These are phyloP conservation scores for Harpagoxenus sublaevis DNA, from an alignment of 2,888 invertebrate genomes.

Conservation along the genomic window DNA sequence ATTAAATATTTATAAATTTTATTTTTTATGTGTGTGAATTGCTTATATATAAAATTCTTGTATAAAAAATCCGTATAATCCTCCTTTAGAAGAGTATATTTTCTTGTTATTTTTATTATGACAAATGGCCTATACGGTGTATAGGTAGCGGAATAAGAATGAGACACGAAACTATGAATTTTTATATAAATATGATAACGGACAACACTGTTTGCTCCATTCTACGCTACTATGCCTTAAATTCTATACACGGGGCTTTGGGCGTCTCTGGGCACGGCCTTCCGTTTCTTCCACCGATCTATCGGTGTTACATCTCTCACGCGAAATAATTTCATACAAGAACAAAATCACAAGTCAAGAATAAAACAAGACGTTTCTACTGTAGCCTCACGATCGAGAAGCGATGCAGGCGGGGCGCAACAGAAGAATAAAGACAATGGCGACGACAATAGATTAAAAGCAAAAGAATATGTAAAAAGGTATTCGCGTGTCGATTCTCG, in stretches of 20 bases:
- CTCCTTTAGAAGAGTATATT: not conserved
- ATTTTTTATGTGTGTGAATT: not conserved
- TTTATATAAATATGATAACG: not conserved
- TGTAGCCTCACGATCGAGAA: constrained; percentile 51
- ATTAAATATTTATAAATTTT: not conserved
- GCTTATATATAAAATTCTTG: not conserved
- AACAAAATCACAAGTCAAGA: constrained; percentile 60
- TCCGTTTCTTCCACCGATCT: constrained; percentile 64
- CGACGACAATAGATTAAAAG: constrained; percentile 52
- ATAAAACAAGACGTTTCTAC: constrained; percentile 29
- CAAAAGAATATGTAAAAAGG: constrained; percentile 51
- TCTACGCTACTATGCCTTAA: constrained; percentile 40
- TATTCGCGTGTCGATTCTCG: constrained; percentile 23
- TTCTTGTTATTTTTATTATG: not conserved
- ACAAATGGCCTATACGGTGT: not conserved
- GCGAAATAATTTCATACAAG: constrained; percentile 41
- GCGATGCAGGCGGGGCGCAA: constrained; percentile 48
- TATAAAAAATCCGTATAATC: not conserved
- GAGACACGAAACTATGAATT: constrained; percentile 8
- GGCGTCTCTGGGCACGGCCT: constrained; percentile 78
- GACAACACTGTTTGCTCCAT: constrained; percentile 50
- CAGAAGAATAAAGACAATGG: constrained; percentile 53
- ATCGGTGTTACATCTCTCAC: constrained; percentile 59
- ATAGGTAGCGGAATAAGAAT: not conserved
- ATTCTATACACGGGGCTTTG: constrained; percentile 73